Conservation (phyloP, 92 coral and sea anemone genomes). For the Siderastrea radians region DNA sequence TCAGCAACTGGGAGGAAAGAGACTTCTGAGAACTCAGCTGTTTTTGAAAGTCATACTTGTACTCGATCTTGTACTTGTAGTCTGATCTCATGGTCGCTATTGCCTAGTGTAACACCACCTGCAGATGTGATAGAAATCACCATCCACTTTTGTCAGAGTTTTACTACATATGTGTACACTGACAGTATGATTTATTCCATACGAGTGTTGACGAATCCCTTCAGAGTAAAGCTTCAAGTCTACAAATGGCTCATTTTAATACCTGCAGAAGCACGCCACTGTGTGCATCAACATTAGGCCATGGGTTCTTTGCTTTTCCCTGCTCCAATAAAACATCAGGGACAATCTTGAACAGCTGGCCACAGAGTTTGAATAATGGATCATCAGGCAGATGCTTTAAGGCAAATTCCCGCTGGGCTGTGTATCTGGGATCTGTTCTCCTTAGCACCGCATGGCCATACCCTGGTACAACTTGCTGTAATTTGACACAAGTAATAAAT, state of each 20-base stretch:
- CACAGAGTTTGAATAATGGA: constrained; percentile 89
- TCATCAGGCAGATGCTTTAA: constrained; percentile 93
- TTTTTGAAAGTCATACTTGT: too few species aligned
- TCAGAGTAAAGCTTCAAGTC: neutral
- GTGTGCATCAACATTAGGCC: constrained; percentile 99
- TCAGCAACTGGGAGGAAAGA: too few species aligned
- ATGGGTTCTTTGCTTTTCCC: constrained; percentile 99
- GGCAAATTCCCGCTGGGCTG: constrained; percentile 95
- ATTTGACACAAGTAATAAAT: neutral
- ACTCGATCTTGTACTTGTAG: too few species aligned
- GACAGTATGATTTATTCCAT: too few species aligned
- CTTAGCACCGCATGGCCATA: constrained; percentile 99
- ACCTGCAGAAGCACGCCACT: constrained; percentile 98
- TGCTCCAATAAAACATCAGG: constrained; percentile 94
- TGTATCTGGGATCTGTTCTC: constrained; percentile 94
- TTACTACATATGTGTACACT: too few species aligned
- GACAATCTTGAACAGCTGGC: constrained; percentile 88
- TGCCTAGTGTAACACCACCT: too few species aligned
- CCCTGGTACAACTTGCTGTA: constrained; percentile 96
- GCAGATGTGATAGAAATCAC: too few species aligned
- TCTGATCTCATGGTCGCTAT: too few species aligned
- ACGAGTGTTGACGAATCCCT: neutral
- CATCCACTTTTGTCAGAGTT: too few species aligned
- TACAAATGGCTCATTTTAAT: neutral
- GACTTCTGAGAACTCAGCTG: too few species aligned